These are phyloP conservation scores for Drosophila orena DNA, from an alignment of 1,140 invertebrate species.

Conservation along the genomic window DNA sequence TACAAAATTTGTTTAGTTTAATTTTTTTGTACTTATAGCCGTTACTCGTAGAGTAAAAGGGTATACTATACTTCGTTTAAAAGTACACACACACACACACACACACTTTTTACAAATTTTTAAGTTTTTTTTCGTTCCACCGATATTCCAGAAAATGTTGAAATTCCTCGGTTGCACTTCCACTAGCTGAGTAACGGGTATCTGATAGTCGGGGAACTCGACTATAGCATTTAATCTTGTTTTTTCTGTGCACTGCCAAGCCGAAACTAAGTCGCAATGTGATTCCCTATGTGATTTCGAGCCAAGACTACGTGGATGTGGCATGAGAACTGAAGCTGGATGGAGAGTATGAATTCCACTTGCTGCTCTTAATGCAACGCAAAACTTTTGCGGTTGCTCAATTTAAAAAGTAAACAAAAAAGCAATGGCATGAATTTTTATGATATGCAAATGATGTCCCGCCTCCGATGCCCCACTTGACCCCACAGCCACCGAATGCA, in stretches of 20 bases:
- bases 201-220: too few species aligned
- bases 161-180: too few species aligned
- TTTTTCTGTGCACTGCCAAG: constrained; percentile 22
- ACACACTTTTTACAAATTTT: too few species aligned
- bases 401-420: constrained; percentile 80
- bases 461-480: constrained; percentile 10
- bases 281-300: constrained; percentile 22
- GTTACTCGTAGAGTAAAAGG: too few species aligned
- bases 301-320: constrained; percentile 25
- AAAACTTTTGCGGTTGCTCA: constrained; percentile 82
- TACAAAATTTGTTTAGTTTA: too few species aligned
- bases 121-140: too few species aligned
- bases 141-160: too few species aligned
- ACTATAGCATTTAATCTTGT: too few species aligned
- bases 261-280: constrained; percentile 15
- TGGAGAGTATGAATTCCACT: constrained; percentile 34
- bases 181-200: too few species aligned
- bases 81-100: too few species aligned
- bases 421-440: constrained; percentile 79
- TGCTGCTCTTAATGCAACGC: constrained; percentile 71
- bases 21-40: too few species aligned
- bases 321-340: neutral
- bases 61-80: too few species aligned
- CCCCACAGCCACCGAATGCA: constrained; percentile 25
- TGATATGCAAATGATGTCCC: constrained; percentile 70